Conservation (phyloP, 2,797 vertebrate species). For the Squalus acanthias region DNA sequence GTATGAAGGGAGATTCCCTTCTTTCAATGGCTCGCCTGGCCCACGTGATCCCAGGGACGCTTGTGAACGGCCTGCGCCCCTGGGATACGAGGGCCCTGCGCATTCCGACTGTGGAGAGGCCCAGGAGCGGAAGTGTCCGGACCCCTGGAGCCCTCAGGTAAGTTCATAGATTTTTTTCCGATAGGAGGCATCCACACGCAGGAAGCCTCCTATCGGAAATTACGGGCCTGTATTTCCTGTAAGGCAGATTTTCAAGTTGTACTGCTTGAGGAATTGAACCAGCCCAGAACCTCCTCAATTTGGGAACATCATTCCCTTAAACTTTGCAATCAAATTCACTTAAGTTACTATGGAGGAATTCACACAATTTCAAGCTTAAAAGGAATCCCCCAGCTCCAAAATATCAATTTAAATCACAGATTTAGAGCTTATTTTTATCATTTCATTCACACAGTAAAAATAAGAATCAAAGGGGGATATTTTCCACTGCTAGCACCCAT, state of each 20-base stretch:
- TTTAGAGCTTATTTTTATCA: not conserved
- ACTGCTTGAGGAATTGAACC: not conserved
- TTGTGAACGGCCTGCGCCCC: no score
- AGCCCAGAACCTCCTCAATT: not conserved
- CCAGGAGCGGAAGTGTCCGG: no score
- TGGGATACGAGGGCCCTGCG: no score
- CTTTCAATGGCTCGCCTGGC: no score
- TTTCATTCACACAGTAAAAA: not conserved
- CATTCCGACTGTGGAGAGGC: no score
- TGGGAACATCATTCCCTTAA: not conserved
- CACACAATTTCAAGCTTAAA: not conserved
- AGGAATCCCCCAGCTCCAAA: not conserved
- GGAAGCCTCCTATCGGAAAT: no score
- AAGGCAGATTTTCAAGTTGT: not conserved
- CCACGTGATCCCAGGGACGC: no score
- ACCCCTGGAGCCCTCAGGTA: no score
- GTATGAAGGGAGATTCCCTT: no score
- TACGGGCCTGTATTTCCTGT: not conserved
- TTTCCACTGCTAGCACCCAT: not conserved
- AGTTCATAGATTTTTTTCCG: no score
- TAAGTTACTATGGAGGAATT: not conserved
- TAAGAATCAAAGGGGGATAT: not conserved
- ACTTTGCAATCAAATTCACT: not conserved
- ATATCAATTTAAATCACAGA: not conserved
- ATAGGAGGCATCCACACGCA: no score